These are phyloP conservation scores for Heliconius congener DNA, from an alignment of 1,140 invertebrate species.

Conservation along the genomic window DNA sequence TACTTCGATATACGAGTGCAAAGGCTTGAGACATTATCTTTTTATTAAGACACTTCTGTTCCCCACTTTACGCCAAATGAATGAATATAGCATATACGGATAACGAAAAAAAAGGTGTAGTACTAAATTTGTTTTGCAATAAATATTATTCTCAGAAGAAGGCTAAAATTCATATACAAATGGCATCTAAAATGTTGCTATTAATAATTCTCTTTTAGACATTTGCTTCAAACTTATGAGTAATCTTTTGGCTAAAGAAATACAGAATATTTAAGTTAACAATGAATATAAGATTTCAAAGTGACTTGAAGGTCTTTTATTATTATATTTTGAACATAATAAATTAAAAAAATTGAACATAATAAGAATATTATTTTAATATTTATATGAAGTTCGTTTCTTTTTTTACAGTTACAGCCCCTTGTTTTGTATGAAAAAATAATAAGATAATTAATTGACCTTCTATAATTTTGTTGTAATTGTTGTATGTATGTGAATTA, in stretches of 20 bases:
- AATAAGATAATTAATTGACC: neutral
- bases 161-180: neutral
- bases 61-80: no score
- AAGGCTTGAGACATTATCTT: no score
- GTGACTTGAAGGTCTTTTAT: neutral
- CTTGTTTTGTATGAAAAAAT: neutral
- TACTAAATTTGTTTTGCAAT: neutral
- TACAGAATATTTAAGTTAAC: neutral
- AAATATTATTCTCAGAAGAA: neutral
- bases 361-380: neutral
- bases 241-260: neutral
- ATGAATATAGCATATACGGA: no score
- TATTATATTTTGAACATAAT: slow-evolving; percentile 5
- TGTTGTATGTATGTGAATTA: neutral
- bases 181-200: neutral
- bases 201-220: neutral
- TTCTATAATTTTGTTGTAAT: neutral
- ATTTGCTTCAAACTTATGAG: neutral
- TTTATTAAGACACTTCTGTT: no score
- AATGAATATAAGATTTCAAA: neutral
- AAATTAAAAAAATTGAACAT: neutral
- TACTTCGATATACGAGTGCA: no score
- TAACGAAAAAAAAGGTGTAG: no score
- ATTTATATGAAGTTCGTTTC: neutral
- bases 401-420: neutral